These are phyloP conservation scores for Drosophila cognata DNA, from an alignment of 2,888 invertebrate genomes.

Conservation along the genomic window DNA sequence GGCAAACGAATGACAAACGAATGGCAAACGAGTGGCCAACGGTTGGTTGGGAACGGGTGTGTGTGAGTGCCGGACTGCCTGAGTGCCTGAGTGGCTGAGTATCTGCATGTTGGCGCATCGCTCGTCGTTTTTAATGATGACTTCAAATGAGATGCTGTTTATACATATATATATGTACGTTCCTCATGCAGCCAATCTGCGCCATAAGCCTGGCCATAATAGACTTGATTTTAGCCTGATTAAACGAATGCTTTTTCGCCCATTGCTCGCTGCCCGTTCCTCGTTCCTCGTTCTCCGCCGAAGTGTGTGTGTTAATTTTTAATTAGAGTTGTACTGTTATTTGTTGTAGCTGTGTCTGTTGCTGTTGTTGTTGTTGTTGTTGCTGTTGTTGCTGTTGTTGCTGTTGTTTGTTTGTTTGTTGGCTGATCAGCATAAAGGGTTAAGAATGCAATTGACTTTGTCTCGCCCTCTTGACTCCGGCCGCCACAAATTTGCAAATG, in stretches of 20 bases:
- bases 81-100: slow-evolving; percentile 26
- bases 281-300: slow-evolving; percentile 3
- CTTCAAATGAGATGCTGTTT: slow-evolving; percentile 78
- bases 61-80: neutral
- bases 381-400: slow-evolving; percentile 26
- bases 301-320: slow-evolving; percentile 72
- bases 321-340: slow-evolving; percentile 79
- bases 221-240: slow-evolving; percentile 78
- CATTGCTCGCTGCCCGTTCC: neutral
- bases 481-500: slow-evolving; percentile 76
- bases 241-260: slow-evolving; percentile 58
- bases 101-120: slow-evolving; percentile 64
- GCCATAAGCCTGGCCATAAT: slow-evolving; percentile 66
- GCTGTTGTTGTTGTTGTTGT: slow-evolving; percentile 22
- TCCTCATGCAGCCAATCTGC: slow-evolving; percentile 61
- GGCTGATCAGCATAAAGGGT: slow-evolving; percentile 71
- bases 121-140: slow-evolving; percentile 78
- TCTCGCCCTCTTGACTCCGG: slow-evolving; percentile 75
- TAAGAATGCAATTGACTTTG: slow-evolving; percentile 80
- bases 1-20: slow-evolving; percentile 3
- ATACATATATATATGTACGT: slow-evolving; percentile 25
- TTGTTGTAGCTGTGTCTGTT: slow-evolving; percentile 61
- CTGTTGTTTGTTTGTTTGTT: slow-evolving; percentile 27
- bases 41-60: slow-evolving; percentile 9
- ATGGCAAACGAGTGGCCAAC: slow-evolving; percentile 6